phyloP scores from a whole-genome alignment of 2,888 invertebrate species.

The Lepas anatifera region DNA sequence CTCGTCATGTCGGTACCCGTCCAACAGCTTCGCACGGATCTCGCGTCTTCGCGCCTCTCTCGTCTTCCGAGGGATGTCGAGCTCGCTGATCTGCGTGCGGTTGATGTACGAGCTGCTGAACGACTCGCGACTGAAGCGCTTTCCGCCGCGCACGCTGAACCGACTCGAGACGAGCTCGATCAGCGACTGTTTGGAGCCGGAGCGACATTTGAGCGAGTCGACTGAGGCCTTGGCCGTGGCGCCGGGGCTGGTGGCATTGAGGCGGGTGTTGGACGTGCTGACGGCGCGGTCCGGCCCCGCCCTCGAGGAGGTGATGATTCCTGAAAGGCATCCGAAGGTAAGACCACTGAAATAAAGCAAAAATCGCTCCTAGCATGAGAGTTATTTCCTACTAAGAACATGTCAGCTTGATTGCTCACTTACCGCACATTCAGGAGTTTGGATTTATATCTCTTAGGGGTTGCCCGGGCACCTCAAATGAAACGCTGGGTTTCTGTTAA shows the following conservation, averaged over 20 bases:
- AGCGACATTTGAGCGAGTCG: constrained; percentile 35
- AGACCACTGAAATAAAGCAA: no score
- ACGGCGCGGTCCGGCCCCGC: constrained; percentile 43
- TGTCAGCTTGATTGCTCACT: no score
- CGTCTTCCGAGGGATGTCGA: constrained; percentile 55
- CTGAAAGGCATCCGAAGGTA: constrained; percentile 27
- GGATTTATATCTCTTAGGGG: no score
- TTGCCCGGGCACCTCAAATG: no score
- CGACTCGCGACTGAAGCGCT: constrained; percentile 54
- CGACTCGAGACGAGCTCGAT: constrained; percentile 64
- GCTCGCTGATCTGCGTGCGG: constrained; percentile 53
- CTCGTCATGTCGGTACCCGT: constrained; percentile 38
- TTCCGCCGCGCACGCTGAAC: constrained; percentile 44
- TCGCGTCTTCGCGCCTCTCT: constrained; percentile 34
- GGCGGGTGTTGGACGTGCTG: constrained; percentile 41
- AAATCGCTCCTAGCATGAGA: no score
- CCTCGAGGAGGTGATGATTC: constrained; percentile 33
- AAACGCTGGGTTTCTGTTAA: no score
- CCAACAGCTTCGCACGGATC: constrained; percentile 33
- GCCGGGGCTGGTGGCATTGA: constrained; percentile 40
- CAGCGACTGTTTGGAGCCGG: constrained; percentile 49
- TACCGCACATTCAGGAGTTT: no score
- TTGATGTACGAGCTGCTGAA: constrained; percentile 55
- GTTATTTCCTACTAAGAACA: no score
- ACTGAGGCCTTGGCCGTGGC: constrained; percentile 23